Conservation (phyloP, 1,140 invertebrate species). For the Tribolium castaneum region DNA sequence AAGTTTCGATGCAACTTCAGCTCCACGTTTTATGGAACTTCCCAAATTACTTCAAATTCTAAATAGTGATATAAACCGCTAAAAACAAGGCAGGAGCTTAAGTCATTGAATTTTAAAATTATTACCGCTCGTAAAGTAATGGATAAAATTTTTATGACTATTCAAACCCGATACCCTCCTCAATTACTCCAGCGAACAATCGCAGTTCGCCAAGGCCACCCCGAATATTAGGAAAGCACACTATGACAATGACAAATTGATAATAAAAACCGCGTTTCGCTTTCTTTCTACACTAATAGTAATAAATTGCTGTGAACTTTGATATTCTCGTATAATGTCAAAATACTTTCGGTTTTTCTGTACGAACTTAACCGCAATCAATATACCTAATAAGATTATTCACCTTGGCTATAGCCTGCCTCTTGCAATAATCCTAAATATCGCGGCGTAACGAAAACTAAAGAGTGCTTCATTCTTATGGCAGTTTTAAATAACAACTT, state of each 20-base stretch:
- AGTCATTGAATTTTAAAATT: conserved; percentile 34
- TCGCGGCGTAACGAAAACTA: neutral
- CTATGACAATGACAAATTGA: conserved; percentile 24
- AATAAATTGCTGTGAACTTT: conserved; percentile 8
- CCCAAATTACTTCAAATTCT: neutral
- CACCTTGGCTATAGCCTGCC: neutral
- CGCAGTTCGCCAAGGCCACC: neutral
- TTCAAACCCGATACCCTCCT: neutral
- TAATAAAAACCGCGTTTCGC: neutral
- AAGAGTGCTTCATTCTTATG: conserved; percentile 1
- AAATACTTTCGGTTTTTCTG: neutral
- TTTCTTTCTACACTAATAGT: neutral
- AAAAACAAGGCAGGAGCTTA: conserved; percentile 1
- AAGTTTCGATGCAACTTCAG: neutral
- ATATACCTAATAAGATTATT: neutral
- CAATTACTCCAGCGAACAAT: neutral
- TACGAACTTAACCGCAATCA: neutral
- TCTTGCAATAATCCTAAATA: neutral
- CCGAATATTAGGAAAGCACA: neutral
- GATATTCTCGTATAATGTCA: conserved; percentile 22
- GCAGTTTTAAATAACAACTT: conserved; percentile 17
- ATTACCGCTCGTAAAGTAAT: conserved; percentile 1
- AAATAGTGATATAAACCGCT: conserved; percentile 7
- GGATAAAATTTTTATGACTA: conserved; percentile 6
- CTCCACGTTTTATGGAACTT: conserved; percentile 3